Evolutionary conservation across 2,888 invertebrate species (phyloP), one percentile per base, ranked within the genome.

Genomic region (Xylocampa areola): DNA sequence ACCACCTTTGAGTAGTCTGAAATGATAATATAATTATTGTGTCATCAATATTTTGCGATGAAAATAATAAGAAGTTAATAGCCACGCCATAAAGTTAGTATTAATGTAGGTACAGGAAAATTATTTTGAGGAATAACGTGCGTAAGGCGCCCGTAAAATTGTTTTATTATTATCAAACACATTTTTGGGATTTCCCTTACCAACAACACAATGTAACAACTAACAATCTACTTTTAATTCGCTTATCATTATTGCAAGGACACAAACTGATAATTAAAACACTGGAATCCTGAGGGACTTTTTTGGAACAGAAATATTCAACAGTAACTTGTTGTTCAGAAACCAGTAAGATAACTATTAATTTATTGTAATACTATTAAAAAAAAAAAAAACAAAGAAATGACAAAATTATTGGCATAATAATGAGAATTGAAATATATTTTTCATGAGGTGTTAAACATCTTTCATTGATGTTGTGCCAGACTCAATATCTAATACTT

Each of bases 1-100:
- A 86, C 85, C 89, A 91, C 90, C 90, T 62, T 74, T 63, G 77
- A 65, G 73, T 75, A 77, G 67, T 77, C 91, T 91, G 91, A 88
- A 91, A 91, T 84, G 74, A 73, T 74, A 77, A 74, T 48, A 72
- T 27, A 53, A 57, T 54, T 50, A 61, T 19, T 59, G 37, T 23
- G 30, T 54, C 36, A 49, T 33, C 19, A 17, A 16, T 27, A n/a
- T 7, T 7, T 36, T 10, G 8, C 1, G 23, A 30, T 37, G 48
- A 21, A 21, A 25, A 14, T 14, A 13, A 19, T 21, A 19, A 6
- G 36, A 23, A 41, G 40, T 45, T 37, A 37, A 21, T 39, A 59
- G 13, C 36, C 40, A 14, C 36, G 32, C 30, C 30, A 25, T 48
- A 29, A 14, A 35, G 37, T 57, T 62, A 65, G 36, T 43, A 47